A percentile compares a stretch with the other conserved stretches of the same genome.
Evolutionary conservation across 2,888 invertebrate species (phyloP).

Genomic region (Lochmaea capreae): DNA sequence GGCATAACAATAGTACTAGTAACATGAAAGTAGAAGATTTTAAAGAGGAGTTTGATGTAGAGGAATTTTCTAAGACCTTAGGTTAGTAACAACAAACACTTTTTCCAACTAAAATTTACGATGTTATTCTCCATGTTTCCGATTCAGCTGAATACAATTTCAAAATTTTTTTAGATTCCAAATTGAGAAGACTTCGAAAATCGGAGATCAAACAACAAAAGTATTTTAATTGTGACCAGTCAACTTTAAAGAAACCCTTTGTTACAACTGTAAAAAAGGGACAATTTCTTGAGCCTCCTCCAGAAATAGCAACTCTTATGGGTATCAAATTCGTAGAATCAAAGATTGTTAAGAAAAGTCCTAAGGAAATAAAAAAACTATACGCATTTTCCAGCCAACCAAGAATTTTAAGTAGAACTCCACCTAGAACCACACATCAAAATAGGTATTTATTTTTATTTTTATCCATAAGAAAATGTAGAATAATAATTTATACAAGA

Average conservation of each 20-base stretch:
- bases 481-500: too few species aligned
- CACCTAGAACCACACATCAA: conserved; percentile 58
- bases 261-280: conserved; percentile 86
- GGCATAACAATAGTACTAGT: conserved; percentile 57
- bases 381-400: conserved; percentile 78
- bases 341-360: conserved; percentile 51
- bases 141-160: too few species aligned
- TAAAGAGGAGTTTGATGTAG: conserved; percentile 58
- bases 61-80: conserved; percentile 76
- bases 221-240: conserved; percentile 47
- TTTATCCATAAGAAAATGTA: background rate
- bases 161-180: conserved; percentile 68
- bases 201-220: conserved; percentile 65
- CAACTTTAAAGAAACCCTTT: conserved; percentile 70
- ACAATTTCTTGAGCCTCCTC: conserved; percentile 82
- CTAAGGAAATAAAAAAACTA: conserved; percentile 64
- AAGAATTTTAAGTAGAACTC: conserved; percentile 65
- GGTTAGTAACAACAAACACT: conserved; percentile 30
- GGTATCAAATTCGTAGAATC: conserved; percentile 66
- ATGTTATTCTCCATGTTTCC: background rate
- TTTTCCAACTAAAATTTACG: background rate
- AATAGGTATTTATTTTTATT: conserved; percentile 44
- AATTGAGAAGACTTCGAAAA: conserved; percentile 76
- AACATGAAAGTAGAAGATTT: conserved; percentile 61
- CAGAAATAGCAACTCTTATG: conserved; percentile 75